A percentile compares a stretch with the other conserved stretches of the same genome.
phyloP scores from a whole-genome alignment of 2,888 invertebrate species.

The Limnephilus auricula region DNA sequence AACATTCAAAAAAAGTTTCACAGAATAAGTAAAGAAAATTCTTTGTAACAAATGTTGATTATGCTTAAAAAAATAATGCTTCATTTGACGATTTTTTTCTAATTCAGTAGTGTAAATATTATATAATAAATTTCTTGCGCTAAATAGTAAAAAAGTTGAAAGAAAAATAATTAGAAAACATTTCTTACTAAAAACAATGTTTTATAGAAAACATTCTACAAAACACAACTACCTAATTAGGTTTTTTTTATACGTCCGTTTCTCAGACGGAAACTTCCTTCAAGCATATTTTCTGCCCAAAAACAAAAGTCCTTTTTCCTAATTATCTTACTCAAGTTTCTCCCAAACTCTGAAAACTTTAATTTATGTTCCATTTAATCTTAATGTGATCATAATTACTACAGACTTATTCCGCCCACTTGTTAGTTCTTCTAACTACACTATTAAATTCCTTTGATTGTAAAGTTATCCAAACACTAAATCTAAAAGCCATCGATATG shows the following conservation, averaged over 20 bases:
- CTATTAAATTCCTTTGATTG: background rate
- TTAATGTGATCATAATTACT: background rate
- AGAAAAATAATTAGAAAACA: too few species aligned
- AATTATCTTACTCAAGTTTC: background rate
- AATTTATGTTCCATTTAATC: background rate
- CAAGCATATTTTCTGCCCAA: background rate
- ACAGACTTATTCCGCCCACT: background rate
- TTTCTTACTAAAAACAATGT: too few species aligned
- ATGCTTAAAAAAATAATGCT: too few species aligned
- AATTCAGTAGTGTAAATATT: too few species aligned
- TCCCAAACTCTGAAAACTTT: background rate
- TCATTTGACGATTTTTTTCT: too few species aligned
- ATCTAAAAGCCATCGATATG: background rate
- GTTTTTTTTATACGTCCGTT: background rate
- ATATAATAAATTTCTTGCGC: too few species aligned
- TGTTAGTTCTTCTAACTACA: background rate
- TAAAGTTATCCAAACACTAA: background rate
- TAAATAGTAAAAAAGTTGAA: too few species aligned
- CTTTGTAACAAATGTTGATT: too few species aligned
- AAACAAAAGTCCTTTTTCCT: background rate
- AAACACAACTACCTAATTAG: background rate
- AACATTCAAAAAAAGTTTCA: too few species aligned
- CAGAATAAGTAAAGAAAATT: too few species aligned
- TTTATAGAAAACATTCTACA: background rate
- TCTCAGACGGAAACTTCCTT: background rate